Evolutionary conservation across 2,888 invertebrate genomes (phyloP).

Genomic region (Drosophila quinaria): DNA sequence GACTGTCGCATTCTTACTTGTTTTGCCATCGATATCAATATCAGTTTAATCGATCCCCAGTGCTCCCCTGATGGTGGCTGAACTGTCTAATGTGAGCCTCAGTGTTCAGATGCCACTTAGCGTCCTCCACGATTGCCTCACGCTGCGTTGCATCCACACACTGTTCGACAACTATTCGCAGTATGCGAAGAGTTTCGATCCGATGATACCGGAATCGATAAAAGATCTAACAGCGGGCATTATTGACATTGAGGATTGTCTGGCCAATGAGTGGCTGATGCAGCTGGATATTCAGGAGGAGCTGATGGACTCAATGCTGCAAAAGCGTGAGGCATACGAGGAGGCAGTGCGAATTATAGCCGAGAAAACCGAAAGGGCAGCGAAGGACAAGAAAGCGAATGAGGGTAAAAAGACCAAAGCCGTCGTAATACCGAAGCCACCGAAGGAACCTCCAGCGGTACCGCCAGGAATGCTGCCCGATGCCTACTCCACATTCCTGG

Average conservation of each 20-base stretch:
- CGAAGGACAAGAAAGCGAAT: conserved; percentile 27
- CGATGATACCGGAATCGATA: conserved; percentile 19
- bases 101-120: conserved; percentile 71
- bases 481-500: conserved; percentile 62
- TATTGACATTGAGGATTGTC: conserved; percentile 59
- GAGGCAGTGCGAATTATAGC: conserved; percentile 50
- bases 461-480: conserved; percentile 64
- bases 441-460: conserved; percentile 63
- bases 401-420: conserved; percentile 30
- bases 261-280: conserved; percentile 74
- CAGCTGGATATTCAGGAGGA: conserved; percentile 70
- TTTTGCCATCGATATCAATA: not conserved
- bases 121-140: conserved; percentile 73
- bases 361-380: conserved; percentile 31
- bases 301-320: conserved; percentile 50
- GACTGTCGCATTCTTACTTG: not conserved
- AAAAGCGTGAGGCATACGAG: conserved; percentile 67
- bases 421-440: conserved; percentile 46
- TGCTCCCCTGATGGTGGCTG: conserved; percentile 60
- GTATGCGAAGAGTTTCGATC: conserved; percentile 65
- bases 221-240: conserved; percentile 56
- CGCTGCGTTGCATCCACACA: conserved; percentile 75
- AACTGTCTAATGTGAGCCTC: conserved; percentile 46
- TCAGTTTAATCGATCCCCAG: conserved; percentile 43
- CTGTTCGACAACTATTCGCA: conserved; percentile 78